Base-by-base conservation (phyloP, 2,888 invertebrate species). In the Acleris holmiana region DNA sequence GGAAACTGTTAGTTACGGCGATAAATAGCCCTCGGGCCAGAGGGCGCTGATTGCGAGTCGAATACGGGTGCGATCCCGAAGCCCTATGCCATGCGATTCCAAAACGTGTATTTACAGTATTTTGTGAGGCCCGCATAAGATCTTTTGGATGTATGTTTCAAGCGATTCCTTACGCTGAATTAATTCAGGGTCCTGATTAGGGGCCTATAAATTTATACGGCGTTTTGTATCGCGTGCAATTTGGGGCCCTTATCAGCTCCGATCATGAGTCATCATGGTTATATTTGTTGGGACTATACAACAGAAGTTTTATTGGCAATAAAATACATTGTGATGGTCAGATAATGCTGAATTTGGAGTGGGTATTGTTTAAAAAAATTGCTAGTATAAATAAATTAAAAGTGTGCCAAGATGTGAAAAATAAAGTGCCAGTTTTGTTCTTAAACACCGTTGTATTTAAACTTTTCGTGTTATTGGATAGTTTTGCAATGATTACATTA, bases 1-100 rank as follows among this genome's bases (percentile, higher is more conserved):
- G 55, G 65, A 60, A 65, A 46, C 60, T 55, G 65, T 60, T 65
- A 65, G 65, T 60, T 65, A 65, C 59, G 60, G 49, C 65, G 49
- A 65, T 65, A 65, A 60, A 65, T 65, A 55, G 49, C 49, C 44
- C 44, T 46, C 49, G 47, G 65, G 65, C 29, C 63, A 65, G 65
- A 65, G 65, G 60, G 65, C 59, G 60, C 60, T 65, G 65, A 65
- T 65, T 60, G 59, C 56, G 47, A 40, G 23, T 4, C 58, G 17
- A 57, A 48, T 29, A 25, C 58, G 58, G 58, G 44, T 59, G 64
- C 64, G 59, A 64, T 59, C 64, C 54, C 53, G 23, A 40, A 58
- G 57, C 51, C 35, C 7, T 18, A 25, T 10, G 8, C 40, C 18
- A 1, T 7, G 17, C 23, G 4, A 15, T 13, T 4, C 29, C 15